Evolutionary conservation across 2,113 vertebrate species (phyloP).

Genomic region (Corydoras maculifer): DNA sequence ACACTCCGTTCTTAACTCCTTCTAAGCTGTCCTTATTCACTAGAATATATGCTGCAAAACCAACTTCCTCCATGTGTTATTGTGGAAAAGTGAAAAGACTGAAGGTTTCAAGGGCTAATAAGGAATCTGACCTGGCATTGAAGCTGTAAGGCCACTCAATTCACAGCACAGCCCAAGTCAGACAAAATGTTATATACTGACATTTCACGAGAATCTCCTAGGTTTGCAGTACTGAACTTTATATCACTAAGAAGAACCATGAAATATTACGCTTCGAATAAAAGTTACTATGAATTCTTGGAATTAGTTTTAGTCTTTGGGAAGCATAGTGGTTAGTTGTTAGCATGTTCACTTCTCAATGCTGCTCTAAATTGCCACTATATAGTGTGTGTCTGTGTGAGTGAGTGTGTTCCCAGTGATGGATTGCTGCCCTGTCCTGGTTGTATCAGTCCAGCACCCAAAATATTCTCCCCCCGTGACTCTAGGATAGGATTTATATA

Average conservation of each 20-base stretch:
- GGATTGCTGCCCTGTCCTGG: too few species aligned
- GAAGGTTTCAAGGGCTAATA: constrained; percentile 13
- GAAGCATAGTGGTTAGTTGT: too few species aligned
- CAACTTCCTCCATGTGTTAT: background rate
- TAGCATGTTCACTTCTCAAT: too few species aligned
- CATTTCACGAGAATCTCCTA: background rate
- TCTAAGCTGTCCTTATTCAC: background rate
- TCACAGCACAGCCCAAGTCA: background rate
- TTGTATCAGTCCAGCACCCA: too few species aligned
- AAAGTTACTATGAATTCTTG: too few species aligned
- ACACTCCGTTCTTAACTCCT: background rate
- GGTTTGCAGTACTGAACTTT: background rate
- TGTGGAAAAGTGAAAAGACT: background rate
- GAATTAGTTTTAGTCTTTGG: too few species aligned
- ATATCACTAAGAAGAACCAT: background rate
- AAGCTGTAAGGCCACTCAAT: background rate
- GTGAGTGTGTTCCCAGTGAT: too few species aligned
- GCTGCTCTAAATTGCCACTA: too few species aligned
- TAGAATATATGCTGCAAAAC: background rate
- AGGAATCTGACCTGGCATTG: constrained; percentile 3
- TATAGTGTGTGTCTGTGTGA: too few species aligned
- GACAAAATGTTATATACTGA: background rate
- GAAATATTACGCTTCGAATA: too few species aligned
- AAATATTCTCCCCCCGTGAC: too few species aligned
- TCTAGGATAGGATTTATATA: too few species aligned